Percentiles rank a stretch among this genome's conserved stretches.
Conservation (phyloP, 2,888 invertebrate species). For the Morinoia aosen region DNA sequence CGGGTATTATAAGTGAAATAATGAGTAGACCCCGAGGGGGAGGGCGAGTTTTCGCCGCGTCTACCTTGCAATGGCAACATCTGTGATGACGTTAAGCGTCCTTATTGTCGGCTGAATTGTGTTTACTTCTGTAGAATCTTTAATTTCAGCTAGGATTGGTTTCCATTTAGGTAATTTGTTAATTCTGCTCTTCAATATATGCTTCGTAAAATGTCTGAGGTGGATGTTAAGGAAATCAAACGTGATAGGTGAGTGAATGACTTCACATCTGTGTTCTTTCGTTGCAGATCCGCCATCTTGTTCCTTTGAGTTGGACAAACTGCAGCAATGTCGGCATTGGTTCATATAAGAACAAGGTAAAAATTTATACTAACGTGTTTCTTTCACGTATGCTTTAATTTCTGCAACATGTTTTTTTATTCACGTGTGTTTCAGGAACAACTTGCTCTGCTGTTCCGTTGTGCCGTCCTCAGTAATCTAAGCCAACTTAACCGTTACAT, state of each 20-base stretch:
- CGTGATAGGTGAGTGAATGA: slow-evolving; percentile 51
- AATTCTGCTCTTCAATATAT: slow-evolving; percentile 12
- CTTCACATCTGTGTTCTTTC: slow-evolving; percentile 33
- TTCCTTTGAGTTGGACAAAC: slow-evolving; percentile 38
- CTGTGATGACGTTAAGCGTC: slow-evolving; percentile 24
- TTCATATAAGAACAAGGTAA: slow-evolving; percentile 53
- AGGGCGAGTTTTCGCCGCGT: background rate
- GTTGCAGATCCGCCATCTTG: slow-evolving; percentile 47
- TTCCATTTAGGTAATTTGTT: background rate
- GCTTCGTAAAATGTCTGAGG: slow-evolving; percentile 51
- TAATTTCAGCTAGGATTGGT: background rate
- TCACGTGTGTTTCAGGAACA: background rate
- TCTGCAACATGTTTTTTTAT: background rate
- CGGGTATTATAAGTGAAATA: too few relatives aligned
- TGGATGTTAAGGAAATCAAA: slow-evolving; percentile 47
- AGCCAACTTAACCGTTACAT: background rate
- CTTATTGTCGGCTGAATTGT: background rate
- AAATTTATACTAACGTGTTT: slow-evolving; percentile 5
- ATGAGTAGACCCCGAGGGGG: background rate
- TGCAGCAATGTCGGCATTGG: slow-evolving; percentile 52
- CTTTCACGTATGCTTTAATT: background rate
- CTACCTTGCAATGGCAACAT: background rate
- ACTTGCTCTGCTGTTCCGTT: background rate
- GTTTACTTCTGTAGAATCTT: slow-evolving; percentile 29
- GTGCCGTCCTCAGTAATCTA: background rate